A percentile compares a stretch with the other conserved stretches of the same genome.
Evolutionary conservation across 2,797 vertebrate genomes (phyloP).

Genomic region (Pseudochirops corinnae): DNA sequence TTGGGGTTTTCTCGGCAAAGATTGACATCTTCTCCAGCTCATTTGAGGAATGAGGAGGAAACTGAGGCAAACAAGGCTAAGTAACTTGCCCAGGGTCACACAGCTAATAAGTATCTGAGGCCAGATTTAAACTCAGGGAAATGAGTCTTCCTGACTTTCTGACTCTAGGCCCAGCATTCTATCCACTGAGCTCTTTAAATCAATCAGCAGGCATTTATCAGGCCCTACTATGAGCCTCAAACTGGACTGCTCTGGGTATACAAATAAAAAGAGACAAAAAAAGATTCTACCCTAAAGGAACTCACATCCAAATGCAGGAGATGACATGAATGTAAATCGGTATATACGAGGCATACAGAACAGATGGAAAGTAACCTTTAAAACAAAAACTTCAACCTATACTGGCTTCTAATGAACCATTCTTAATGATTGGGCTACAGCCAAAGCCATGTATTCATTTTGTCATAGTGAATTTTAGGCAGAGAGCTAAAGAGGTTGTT

Average conservation of each 20-base stretch:
- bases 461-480: not conserved
- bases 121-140: not conserved
- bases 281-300: not conserved
- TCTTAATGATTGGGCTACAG: not conserved
- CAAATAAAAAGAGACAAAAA: not conserved
- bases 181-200: not conserved
- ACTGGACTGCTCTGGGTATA: not conserved
- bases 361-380: not conserved
- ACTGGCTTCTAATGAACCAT: not conserved
- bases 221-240: not conserved
- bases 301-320: not conserved
- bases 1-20: not conserved
- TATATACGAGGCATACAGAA: not conserved
- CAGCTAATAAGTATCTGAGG: not conserved
- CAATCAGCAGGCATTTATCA: not conserved
- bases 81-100: not conserved
- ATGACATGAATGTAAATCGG: not conserved
- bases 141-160: not conserved
- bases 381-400: not conserved
- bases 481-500: not conserved
- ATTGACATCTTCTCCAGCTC: not conserved
- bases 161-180: not conserved
- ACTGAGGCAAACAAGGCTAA: not conserved
- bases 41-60: not conserved
- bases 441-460: not conserved